Conservation (phyloP, 2,113 vertebrate genomes). For the Syngnathus scovelli region DNA sequence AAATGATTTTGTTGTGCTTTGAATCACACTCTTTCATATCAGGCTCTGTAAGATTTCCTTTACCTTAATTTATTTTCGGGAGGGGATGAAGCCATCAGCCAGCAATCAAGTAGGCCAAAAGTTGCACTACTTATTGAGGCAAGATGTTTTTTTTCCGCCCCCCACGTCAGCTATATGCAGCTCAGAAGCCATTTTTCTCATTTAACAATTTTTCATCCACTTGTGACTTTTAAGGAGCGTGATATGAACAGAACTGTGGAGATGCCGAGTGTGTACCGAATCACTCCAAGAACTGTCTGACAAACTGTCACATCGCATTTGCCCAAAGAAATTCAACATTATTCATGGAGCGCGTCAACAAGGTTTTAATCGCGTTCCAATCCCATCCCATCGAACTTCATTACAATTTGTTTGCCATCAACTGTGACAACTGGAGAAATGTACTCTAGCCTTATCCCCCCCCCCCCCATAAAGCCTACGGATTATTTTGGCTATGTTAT, state of each 20-base stretch:
- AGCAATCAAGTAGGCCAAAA: conserved; percentile 15
- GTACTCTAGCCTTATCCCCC: conserved; percentile 20
- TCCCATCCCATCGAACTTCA: neutral
- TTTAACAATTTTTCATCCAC: neutral
- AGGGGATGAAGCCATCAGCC: conserved; percentile 46
- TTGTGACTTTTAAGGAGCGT: conserved; percentile 10
- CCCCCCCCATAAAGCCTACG: conserved; percentile 21
- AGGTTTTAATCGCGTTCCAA: neutral
- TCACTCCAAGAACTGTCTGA: neutral
- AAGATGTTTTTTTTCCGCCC: neutral
- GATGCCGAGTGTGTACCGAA: neutral
- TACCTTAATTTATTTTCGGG: conserved; percentile 13
- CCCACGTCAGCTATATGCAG: neutral
- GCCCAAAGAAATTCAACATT: conserved; percentile 23
- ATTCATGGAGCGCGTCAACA: neutral
- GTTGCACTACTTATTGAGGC: conserved; percentile 12
- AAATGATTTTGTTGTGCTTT: conserved; percentile 34
- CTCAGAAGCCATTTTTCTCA: conserved; percentile 8
- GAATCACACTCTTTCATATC: conserved; percentile 21
- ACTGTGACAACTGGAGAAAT: conserved; percentile 16
- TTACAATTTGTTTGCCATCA: neutral
- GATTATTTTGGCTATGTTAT: conserved; percentile 37
- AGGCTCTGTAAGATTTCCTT: conserved; percentile 19
- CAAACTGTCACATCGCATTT: neutral
- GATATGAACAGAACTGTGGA: neutral